Percentiles rank a stretch among this genome's conserved stretches.
phyloP scores from a whole-genome alignment of 2,888 invertebrate species.

The Eristalinus sepulchralis region DNA sequence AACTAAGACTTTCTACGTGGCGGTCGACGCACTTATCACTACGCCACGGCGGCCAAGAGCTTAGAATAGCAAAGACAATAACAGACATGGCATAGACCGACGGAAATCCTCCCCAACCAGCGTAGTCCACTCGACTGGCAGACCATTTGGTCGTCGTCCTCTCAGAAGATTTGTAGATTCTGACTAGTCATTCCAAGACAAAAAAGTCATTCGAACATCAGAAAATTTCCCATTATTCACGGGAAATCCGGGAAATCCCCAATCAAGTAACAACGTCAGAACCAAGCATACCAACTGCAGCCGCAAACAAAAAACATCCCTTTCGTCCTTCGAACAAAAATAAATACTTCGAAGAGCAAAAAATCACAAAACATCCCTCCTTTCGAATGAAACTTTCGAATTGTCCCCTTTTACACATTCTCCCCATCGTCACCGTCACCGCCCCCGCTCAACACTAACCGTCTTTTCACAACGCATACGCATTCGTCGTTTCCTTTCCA shows the following conservation, averaged over 20 bases:
- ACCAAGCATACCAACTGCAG: constrained; percentile 14
- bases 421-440: not conserved
- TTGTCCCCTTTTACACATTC: not conserved
- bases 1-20: no score
- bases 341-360: not conserved
- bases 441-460: constrained; percentile 4
- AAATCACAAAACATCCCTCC: constrained; percentile 16
- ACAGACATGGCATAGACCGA: no score
- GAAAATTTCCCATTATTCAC: constrained; percentile 8
- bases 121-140: no score
- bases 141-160: no score
- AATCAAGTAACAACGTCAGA: not conserved
- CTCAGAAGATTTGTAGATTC: no score
- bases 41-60: no score
- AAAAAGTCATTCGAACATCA: constrained; percentile 3
- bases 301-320: constrained; percentile 24
- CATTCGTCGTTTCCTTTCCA: constrained; percentile 25
- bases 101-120: no score
- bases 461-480: constrained; percentile 57
- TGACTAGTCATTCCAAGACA: no score
- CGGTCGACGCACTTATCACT: no score
- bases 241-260: not conserved
- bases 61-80: no score
- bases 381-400: constrained; percentile 14
- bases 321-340: constrained; percentile 27